Evolutionary conservation across 2,888 invertebrate genomes (phyloP).

Genomic region (Altica lythri): DNA sequence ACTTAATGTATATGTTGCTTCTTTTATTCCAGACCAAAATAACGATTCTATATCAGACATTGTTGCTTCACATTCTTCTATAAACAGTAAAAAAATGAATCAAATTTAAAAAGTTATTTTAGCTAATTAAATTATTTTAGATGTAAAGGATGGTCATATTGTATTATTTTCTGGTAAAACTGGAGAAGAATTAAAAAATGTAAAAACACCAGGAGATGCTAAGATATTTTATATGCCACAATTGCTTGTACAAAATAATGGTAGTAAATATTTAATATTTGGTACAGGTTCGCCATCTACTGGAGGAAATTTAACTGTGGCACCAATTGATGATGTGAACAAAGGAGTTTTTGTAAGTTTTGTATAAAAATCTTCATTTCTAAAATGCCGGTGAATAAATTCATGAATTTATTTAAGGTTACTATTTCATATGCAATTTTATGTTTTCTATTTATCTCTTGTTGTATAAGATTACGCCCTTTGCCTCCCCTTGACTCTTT

Average conservation of each 20-base stretch:
- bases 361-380: too few species aligned
- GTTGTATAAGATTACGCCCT: too few species aligned
- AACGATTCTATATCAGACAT: slow-evolving; percentile 72
- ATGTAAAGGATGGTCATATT: slow-evolving; percentile 62
- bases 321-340: slow-evolving; percentile 63
- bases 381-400: background rate
- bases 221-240: slow-evolving; percentile 78
- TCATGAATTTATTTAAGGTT: too few species aligned
- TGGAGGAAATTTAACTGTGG: slow-evolving; percentile 71
- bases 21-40: slow-evolving; percentile 71
- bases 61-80: slow-evolving; percentile 68
- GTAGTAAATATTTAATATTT: slow-evolving; percentile 68
- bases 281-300: slow-evolving; percentile 77
- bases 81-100: slow-evolving; percentile 36
- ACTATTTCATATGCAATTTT: too few species aligned
- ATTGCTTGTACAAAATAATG: slow-evolving; percentile 64
- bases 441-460: too few species aligned
- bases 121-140: slow-evolving; percentile 31
- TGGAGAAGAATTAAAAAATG: slow-evolving; percentile 66
- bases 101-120: too few species aligned
- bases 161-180: slow-evolving; percentile 72
- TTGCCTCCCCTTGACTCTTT: too few species aligned
- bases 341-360: slow-evolving; percentile 59
- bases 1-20: slow-evolving; percentile 71
- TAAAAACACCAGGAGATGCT: slow-evolving; percentile 66